Evolutionary conservation across 2,797 vertebrate species (phyloP).

Genomic region (Petrocephalus sullivani): DNA sequence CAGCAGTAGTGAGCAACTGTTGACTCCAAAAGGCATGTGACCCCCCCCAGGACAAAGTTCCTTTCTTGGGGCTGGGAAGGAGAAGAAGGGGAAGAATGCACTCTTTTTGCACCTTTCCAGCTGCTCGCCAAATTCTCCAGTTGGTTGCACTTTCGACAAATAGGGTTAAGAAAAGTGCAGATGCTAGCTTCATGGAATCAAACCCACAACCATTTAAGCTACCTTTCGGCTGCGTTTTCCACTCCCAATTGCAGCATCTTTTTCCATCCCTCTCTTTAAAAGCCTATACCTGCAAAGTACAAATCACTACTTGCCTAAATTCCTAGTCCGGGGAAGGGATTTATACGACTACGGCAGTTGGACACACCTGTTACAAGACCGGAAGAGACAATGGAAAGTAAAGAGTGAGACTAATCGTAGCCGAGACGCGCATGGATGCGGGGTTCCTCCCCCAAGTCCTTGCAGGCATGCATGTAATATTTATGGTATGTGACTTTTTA

Average conservation of each 20-base stretch:
- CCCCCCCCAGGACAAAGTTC: not conserved
- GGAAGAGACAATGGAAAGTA: not conserved
- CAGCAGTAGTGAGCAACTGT: not conserved
- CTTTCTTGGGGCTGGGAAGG: not conserved
- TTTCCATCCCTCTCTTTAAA: not conserved
- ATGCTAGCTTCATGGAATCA: not conserved
- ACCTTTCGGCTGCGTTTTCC: not conserved
- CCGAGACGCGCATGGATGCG: not conserved
- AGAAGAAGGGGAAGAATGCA: not conserved
- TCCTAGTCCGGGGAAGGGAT: not conserved
- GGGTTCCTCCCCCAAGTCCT: not conserved
- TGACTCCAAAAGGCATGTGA: not conserved
- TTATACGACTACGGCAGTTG: not conserved
- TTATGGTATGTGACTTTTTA: not conserved
- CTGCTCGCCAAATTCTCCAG: not conserved
- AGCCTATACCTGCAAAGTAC: not conserved
- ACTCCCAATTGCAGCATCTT: not conserved
- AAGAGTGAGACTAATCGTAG: not conserved
- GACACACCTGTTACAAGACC: not conserved
- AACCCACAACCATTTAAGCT: not conserved
- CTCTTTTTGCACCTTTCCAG: not conserved
- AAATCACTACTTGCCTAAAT: conserved; percentile 1
- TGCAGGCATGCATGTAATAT: not conserved
- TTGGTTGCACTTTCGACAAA: not conserved
- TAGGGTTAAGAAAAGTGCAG: not conserved